These are phyloP conservation scores for Trigoniulus corallinus DNA, from an alignment of 1,140 invertebrate genomes.

Conservation along the genomic window DNA sequence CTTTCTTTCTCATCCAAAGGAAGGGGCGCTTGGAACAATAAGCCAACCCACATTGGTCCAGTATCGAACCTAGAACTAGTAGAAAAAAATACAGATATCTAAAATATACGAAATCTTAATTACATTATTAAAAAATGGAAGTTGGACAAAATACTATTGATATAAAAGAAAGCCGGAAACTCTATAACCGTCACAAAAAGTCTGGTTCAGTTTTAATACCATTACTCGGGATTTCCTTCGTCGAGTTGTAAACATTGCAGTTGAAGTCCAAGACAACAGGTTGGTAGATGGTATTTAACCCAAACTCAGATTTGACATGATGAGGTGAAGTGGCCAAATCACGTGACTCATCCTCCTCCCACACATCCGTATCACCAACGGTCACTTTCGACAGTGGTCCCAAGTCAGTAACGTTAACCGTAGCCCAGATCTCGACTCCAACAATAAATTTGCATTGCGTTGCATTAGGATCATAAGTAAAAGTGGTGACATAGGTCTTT, in stretches of 20 bases:
- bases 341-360: neutral
- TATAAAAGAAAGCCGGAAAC: no score
- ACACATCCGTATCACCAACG: neutral
- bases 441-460: neutral
- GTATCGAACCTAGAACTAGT: no score
- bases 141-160: no score
- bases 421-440: neutral
- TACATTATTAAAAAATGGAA: no score
- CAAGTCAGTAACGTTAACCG: neutral
- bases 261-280: neutral
- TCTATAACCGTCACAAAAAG: neutral
- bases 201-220: neutral
- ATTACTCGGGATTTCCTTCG: neutral
- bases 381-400: neutral
- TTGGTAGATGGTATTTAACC: neutral
- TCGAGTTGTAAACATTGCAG: neutral
- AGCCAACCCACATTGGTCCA: no score
- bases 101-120: no score
- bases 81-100: no score
- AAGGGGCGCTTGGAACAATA: no score
- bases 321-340: neutral
- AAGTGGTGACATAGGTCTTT: neutral
- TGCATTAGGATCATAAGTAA: neutral
- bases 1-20: no score
- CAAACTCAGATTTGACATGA: neutral